phyloP scores from a whole-genome alignment of 2,888 invertebrate species.

The Lomographa bimaculata region DNA sequence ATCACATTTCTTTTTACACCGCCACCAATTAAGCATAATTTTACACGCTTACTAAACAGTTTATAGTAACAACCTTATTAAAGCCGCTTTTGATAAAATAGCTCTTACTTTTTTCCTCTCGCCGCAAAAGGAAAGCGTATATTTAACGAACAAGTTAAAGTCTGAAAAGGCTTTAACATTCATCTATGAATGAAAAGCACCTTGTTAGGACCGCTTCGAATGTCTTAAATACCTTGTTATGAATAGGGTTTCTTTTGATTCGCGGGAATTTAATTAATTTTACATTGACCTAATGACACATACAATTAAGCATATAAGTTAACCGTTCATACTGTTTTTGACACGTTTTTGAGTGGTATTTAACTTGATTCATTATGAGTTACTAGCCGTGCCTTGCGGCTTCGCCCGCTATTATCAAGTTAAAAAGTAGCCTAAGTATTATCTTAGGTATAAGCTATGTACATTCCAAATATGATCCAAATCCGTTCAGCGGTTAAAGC shows the following conservation, averaged over 20 bases:
- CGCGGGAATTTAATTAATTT: slow-evolving; percentile 51
- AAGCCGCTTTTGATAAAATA: slow-evolving; percentile 61
- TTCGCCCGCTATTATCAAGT: too few species aligned
- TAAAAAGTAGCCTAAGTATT: too few species aligned
- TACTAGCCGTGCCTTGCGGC: too few species aligned
- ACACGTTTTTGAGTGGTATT: too few species aligned
- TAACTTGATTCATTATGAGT: too few species aligned
- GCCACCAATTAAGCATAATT: slow-evolving; percentile 45
- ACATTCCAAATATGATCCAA: too few species aligned
- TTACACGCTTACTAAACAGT: slow-evolving; percentile 12
- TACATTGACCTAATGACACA: slow-evolving; percentile 37
- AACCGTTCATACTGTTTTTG: too few species aligned
- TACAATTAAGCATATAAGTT: too few species aligned
- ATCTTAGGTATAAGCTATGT: too few species aligned
- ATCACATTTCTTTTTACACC: slow-evolving; percentile 22
- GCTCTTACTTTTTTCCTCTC: slow-evolving; percentile 47
- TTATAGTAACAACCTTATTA: slow-evolving; percentile 51
- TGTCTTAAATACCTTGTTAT: slow-evolving; percentile 65
- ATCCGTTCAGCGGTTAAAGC: too few species aligned
- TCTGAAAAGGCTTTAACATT: slow-evolving; percentile 60
- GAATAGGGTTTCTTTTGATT: slow-evolving; percentile 49
- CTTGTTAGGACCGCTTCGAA: slow-evolving; percentile 70
- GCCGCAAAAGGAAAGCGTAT: slow-evolving; percentile 55
- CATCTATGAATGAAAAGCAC: slow-evolving; percentile 65
- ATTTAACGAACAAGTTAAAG: slow-evolving; percentile 67